Evolutionary conservation across 2,888 invertebrate species (phyloP).

Genomic region (Abrostola tripartita): DNA sequence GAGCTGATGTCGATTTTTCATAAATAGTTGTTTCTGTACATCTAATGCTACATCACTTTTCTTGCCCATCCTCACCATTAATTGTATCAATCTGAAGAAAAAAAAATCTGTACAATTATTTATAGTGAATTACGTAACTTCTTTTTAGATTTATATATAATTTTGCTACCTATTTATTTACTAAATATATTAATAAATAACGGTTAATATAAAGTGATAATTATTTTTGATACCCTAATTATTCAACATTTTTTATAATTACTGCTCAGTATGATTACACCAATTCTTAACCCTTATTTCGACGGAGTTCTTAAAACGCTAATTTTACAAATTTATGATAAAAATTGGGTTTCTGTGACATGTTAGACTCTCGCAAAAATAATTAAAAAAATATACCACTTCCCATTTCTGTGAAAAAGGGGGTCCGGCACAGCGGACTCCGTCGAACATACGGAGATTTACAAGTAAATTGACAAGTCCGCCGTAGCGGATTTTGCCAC

Average conservation of each 20-base stretch:
- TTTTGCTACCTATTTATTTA: conserved; percentile 33
- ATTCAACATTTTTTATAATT: conserved; percentile 30
- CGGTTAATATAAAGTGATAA: conserved; percentile 33
- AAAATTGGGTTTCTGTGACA: too few species aligned
- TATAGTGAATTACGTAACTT: conserved; percentile 33
- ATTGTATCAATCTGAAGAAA: conserved; percentile 34
- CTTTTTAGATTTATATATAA: conserved; percentile 31
- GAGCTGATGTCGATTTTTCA: conserved; percentile 35
- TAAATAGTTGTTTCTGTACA: conserved; percentile 32
- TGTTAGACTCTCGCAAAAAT: too few species aligned
- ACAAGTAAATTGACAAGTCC: too few species aligned
- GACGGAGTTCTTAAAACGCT: too few species aligned
- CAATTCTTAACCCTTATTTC: too few species aligned
- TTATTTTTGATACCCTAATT: conserved; percentile 30
- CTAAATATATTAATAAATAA: conserved; percentile 32
- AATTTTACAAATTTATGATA: too few species aligned
- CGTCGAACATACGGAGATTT: too few species aligned
- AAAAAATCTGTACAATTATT: conserved; percentile 32
- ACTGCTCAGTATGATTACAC: conserved; percentile 28
- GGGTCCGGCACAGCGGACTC: too few species aligned
- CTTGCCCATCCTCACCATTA: conserved; percentile 35
- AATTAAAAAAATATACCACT: too few species aligned
- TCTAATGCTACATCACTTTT: conserved; percentile 34
- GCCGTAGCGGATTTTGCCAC: too few species aligned
- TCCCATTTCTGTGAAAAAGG: too few species aligned